Base-by-base conservation (phyloP, 2,113 vertebrate genomes). In the Osmerus eperlanus region DNA sequence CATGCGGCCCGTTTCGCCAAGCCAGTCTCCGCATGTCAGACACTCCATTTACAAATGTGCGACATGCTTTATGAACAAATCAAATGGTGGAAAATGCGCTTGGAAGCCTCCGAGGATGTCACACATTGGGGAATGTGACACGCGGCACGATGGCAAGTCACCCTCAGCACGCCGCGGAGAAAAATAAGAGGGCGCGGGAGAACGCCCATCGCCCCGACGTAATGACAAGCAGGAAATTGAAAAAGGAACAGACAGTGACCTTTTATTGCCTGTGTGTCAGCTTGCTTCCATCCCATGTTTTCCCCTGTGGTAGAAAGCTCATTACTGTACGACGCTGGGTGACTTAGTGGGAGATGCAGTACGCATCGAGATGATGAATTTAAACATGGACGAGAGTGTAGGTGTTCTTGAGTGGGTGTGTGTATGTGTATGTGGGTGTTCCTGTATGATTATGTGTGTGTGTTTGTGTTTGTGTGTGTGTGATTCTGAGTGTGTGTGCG, bases 141-240 rank as follows among this genome's bases (percentile, higher is more conserved):
- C 73, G 70, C 59, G 62, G 75, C 77, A 68, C 41, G 69, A 80
- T 69, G 54, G 80, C 29, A 75, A 73, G 58, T 23, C n/a, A 4
- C 68, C 69, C 66, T 86, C 76, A 78, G 67, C 78, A 78, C 82
- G 82, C 65, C 16, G 66, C 55, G 15, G 62, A 19, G 11, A 63
- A 70, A 61, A 80, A 73, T 73, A 64, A 58, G 64, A 82, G 72
- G 76, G 82, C 61, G 55, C 3, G 29, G 29, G 29, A 5, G 29
- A 5, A 32, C 29, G 29, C 29, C 29, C 5, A 5, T 32, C 70
- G 68, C 74, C 72, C 71, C 79, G 65, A 60, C 54, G 73, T 74
- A 81, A 83, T 87, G 82, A 81, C 76, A 73, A 69, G 70, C 61
- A 68, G 75, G 52, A 80, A 85, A 84, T 73, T 78, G 76, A 85